These are phyloP conservation scores for Enchytraeus crypticus DNA, from an alignment of 2,888 invertebrate genomes.

Conservation along the genomic window DNA sequence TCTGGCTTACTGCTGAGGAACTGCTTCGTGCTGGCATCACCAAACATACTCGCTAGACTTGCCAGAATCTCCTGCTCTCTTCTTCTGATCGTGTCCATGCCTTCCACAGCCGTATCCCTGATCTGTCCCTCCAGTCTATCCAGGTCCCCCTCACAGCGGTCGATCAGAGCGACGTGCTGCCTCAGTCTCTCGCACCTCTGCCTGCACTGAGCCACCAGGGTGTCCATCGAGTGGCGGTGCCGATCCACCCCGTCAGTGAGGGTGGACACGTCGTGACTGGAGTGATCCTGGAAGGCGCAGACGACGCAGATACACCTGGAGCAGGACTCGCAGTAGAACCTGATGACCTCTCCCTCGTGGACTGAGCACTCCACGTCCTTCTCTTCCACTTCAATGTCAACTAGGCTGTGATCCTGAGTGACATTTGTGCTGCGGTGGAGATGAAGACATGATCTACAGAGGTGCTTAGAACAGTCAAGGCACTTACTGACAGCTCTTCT, in stretches of 20 bases:
- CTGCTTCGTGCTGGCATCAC: slow-evolving; percentile 32
- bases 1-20: slow-evolving; percentile 36
- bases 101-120: slow-evolving; percentile 39
- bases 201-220: slow-evolving; percentile 16
- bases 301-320: slow-evolving; percentile 46
- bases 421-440: slow-evolving; percentile 44
- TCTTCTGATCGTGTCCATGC: slow-evolving; percentile 12
- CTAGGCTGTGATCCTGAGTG: slow-evolving; percentile 42
- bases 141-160: slow-evolving; percentile 37
- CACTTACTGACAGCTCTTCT: slow-evolving; percentile 39
- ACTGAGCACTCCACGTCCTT: slow-evolving; percentile 41
- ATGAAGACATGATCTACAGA: slow-evolving; percentile 43
- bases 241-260: slow-evolving; percentile 43
- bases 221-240: slow-evolving; percentile 26
- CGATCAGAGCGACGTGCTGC: slow-evolving; percentile 35
- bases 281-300: slow-evolving; percentile 47
- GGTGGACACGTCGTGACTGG: slow-evolving; percentile 45
- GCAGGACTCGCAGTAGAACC: slow-evolving; percentile 48
- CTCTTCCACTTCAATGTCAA: slow-evolving; percentile 45
- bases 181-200: slow-evolving; percentile 34
- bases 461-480: slow-evolving; percentile 43
- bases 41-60: slow-evolving; percentile 37
- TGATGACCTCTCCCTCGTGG: slow-evolving; percentile 42
- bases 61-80: slow-evolving; percentile 40
- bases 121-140: slow-evolving; percentile 41